Evolutionary conservation across 2,113 vertebrate genomes (phyloP), one percentile per base, ranked within the genome.

Genomic region (Corynorhinus townsendii): DNA sequence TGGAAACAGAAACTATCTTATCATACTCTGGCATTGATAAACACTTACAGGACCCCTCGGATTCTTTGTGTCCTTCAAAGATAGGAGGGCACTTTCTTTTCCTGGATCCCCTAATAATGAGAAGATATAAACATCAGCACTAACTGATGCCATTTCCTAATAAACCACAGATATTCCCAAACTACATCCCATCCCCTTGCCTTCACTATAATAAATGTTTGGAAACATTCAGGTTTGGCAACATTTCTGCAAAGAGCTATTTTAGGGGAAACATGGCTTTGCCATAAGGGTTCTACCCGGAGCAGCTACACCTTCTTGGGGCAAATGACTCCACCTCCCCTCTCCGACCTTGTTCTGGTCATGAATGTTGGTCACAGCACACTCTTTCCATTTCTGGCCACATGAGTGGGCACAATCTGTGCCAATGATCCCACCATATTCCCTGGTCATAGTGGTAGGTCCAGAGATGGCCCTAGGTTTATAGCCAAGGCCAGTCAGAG

Each of bases 1-100:
- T 86, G 56, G 92, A 88, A 92, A 86, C 30, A 49, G 17, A 72
- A 75, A 49, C 47, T 35, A 49, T 49, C 85, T 93, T 59, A 17
- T 8, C 64, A 56, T 1, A 28, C 8, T 8, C 56, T 62, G 71
- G 47, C 72, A 52, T 43, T 43, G 17, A 66, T 33, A 54, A 80
- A n/a, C 38, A 45, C 7, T 10, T 7, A 38, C 20, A 54, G 17
- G 35, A 59, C 33, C 17, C 68, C 76, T 11, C 24, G 7, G 28
- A 28, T 0, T 16, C 33, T 38, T 0, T 28, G 10, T 8, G 17
- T 40, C 28, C 54, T 52, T 69, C 45, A 38, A 47, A 94, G 28
- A 38, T 10, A 10, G 2, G 12, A 7, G 30, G 3, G 35, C 14
- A 40, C 28, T 19, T 26, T 28, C 35, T 76, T 38, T 68, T 11